Conservation (phyloP, 2,113 vertebrate genomes). For the Lota lota region DNA sequence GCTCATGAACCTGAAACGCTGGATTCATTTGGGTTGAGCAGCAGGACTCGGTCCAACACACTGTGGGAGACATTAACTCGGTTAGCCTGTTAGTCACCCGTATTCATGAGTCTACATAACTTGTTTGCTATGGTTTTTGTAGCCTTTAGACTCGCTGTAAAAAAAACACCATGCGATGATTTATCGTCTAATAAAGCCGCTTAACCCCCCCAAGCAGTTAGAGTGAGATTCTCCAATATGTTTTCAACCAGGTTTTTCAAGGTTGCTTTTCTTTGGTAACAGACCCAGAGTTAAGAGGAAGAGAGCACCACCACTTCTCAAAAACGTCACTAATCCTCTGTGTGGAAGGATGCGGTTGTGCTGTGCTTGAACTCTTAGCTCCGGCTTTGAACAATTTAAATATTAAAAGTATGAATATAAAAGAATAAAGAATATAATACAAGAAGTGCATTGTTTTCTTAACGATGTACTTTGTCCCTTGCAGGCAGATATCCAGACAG, state of each 20-base stretch:
- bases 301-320: too few relatives aligned
- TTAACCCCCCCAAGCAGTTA: constrained; percentile 17
- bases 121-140: constrained; percentile 13
- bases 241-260: not conserved
- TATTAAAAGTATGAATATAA: not conserved
- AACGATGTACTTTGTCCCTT: too few relatives aligned
- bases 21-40: constrained; percentile 5
- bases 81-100: constrained; percentile 11
- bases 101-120: constrained; percentile 20
- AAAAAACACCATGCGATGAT: constrained; percentile 34
- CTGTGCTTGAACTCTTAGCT: not conserved
- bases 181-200: constrained; percentile 36
- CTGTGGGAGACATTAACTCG: constrained; percentile 20
- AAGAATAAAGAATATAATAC: not conserved
- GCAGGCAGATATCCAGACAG: too few relatives aligned
- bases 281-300: too few relatives aligned
- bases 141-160: constrained; percentile 16
- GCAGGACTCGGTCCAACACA: constrained; percentile 6
- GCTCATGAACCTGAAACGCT: constrained; percentile 15
- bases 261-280: too few relatives aligned
- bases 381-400: too few relatives aligned
- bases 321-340: not conserved
- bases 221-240: constrained; percentile 8
- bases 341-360: not conserved
- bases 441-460: not conserved